These are phyloP conservation scores for Lingula anatina DNA, from an alignment of 2,888 invertebrate species.

Conservation along the genomic window DNA sequence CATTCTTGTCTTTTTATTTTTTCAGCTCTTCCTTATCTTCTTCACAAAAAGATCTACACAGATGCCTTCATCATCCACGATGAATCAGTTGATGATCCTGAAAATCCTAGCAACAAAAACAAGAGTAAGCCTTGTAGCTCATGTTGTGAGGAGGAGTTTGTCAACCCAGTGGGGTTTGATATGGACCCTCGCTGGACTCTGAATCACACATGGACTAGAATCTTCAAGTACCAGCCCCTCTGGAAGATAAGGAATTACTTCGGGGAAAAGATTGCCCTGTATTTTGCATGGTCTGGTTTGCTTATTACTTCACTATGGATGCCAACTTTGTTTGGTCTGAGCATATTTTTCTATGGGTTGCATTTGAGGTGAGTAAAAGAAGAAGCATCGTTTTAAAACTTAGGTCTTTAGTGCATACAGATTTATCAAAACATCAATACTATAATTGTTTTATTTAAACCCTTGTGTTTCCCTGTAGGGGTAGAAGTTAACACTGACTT, in stretches of 20 bases:
- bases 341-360: conserved; percentile 51
- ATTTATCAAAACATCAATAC: too few relatives aligned
- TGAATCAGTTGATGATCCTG: conserved; percentile 30
- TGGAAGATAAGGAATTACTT: conserved; percentile 54
- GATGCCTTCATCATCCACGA: conserved; percentile 52
- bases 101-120: background rate
- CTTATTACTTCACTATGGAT: conserved; percentile 50
- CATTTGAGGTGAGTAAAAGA: conserved; percentile 34
- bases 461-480: too few relatives aligned
- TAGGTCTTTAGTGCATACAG: background rate
- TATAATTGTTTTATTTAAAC: too few relatives aligned
- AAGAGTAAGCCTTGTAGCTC: conserved; percentile 35
- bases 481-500: too few relatives aligned
- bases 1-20: too few relatives aligned
- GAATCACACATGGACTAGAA: conserved; percentile 38
- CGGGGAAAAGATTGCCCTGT: conserved; percentile 54
- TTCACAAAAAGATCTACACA: conserved; percentile 45
- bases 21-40: conserved; percentile 48
- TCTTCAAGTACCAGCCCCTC: conserved; percentile 49
- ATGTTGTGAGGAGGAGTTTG: conserved; percentile 32
- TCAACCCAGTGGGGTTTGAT: conserved; percentile 6
- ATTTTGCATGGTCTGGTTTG: conserved; percentile 55
- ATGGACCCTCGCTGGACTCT: conserved; percentile 29
- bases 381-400: background rate
- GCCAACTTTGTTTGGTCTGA: conserved; percentile 51